Conservation (phyloP, 2,797 vertebrate species). For the Semaprochilodus insignis region DNA sequence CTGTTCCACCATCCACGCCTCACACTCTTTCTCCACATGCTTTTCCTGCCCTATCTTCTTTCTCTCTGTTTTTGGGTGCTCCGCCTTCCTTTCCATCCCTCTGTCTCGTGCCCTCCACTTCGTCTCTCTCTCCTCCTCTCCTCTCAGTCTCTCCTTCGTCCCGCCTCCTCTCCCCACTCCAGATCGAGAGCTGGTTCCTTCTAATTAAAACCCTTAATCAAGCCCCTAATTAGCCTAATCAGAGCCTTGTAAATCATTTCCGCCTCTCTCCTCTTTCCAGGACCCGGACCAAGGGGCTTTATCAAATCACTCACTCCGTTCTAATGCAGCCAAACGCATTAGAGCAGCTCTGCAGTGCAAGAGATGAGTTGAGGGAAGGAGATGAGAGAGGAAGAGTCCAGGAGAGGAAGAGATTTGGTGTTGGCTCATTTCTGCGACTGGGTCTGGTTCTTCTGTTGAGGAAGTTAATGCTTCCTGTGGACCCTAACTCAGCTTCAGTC, state of each 20-base stretch:
- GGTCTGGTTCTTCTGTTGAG: not conserved
- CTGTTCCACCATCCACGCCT: slow-evolving; percentile 50
- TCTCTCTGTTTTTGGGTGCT: slow-evolving; percentile 13
- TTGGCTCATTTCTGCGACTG: slow-evolving; percentile 19
- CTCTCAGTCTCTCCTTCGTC: slow-evolving; percentile 59
- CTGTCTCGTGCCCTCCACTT: slow-evolving; percentile 22
- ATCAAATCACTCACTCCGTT: slow-evolving; percentile 77
- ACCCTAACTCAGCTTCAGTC: not conserved
- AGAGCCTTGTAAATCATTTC: slow-evolving; percentile 81
- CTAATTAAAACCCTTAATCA: slow-evolving; percentile 88
- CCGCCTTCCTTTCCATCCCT: slow-evolving; percentile 26
- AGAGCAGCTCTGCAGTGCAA: slow-evolving; percentile 30
- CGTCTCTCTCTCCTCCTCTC: slow-evolving; percentile 61
- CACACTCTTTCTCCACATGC: slow-evolving; percentile 43
- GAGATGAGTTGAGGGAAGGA: slow-evolving; percentile 62
- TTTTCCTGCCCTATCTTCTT: not conserved
- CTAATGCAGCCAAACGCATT: slow-evolving; percentile 70
- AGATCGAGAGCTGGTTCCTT: slow-evolving; percentile 77
- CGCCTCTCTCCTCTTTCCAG: slow-evolving; percentile 72
- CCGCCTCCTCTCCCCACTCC: slow-evolving; percentile 64
- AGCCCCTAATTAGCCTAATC: slow-evolving; percentile 86
- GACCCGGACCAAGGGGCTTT: slow-evolving; percentile 72
- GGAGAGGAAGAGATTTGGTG: slow-evolving; percentile 54
- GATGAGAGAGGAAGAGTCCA: slow-evolving; percentile 60
- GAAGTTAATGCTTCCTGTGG: not conserved